A percentile compares a stretch with the other conserved stretches of the same genome.
These are phyloP conservation scores for Anableps anableps DNA, from an alignment of 2,797 vertebrate species.

Conservation along the genomic window DNA sequence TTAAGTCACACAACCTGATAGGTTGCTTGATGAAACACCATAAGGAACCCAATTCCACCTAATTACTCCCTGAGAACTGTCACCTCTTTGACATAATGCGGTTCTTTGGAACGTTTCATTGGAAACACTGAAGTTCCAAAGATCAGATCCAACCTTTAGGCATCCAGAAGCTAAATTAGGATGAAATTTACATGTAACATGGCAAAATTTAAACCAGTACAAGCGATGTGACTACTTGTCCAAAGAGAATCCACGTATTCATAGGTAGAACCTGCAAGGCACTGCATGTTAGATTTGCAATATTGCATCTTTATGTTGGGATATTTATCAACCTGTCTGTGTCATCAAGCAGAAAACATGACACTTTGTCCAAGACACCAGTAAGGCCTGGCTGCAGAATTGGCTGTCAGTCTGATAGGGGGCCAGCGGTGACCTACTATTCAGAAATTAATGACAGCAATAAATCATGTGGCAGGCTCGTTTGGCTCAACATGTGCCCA, in stretches of 20 bases:
- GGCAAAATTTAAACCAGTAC: conserved; percentile 3
- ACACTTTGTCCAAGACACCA: conserved; percentile 23
- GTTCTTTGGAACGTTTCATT: not conserved
- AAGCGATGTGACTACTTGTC: not conserved
- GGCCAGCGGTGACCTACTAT: conserved; percentile 40
- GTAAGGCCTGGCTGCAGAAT: conserved; percentile 32
- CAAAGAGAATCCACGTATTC: too few relatives aligned
- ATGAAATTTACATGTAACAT: not conserved
- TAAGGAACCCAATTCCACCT: not conserved
- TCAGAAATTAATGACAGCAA: conserved; percentile 63
- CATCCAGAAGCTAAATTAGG: not conserved
- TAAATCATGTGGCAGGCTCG: conserved; percentile 63
- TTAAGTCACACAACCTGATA: not conserved
- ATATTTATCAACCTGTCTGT: conserved; percentile 2
- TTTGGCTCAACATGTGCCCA: conserved; percentile 47
- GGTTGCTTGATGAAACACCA: too few relatives aligned
- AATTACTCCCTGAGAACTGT: not conserved
- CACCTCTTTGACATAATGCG: not conserved
- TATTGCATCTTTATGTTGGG: not conserved
- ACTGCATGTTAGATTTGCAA: not conserved
- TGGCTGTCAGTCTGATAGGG: conserved; percentile 38
- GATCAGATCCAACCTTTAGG: not conserved
- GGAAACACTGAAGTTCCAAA: not conserved
- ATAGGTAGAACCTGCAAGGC: too few relatives aligned
- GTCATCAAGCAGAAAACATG: conserved; percentile 31